These are phyloP conservation scores for Heliconius hewitsoni DNA, from an alignment of 1,140 invertebrate genomes.

Conservation along the genomic window DNA sequence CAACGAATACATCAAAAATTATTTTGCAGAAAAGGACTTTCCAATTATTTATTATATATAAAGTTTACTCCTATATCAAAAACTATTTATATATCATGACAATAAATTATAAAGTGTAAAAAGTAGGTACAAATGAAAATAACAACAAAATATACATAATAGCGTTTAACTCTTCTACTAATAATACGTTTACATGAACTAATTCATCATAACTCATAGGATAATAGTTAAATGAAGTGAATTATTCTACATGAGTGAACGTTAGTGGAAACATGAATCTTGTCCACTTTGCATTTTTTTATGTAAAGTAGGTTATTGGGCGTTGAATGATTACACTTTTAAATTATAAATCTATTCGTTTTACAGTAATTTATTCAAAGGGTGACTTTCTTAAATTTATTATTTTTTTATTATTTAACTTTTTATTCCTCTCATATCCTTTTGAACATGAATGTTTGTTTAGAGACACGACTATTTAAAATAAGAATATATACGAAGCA, in stretches of 20 bases:
- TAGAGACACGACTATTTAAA: too few species aligned
- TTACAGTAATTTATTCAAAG: too few species aligned
- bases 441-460: too few species aligned
- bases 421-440: too few species aligned
- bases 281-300: not conserved
- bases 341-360: not conserved
- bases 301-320: not conserved
- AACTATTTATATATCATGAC: too few species aligned
- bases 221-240: slow-evolving; percentile 24
- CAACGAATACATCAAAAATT: not conserved
- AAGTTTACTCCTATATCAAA: too few species aligned
- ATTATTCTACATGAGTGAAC: slow-evolving; percentile 1
- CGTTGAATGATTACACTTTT: not conserved
- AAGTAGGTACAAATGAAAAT: too few species aligned
- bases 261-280: not conserved
- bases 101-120: too few species aligned
- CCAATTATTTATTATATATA: not conserved
- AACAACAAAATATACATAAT: not conserved
- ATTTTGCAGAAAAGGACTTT: not conserved
- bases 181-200: not conserved
- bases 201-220: slow-evolving; percentile 5
- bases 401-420: too few species aligned
- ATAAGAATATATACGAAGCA: too few species aligned
- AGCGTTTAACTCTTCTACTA: not conserved
- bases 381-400: too few species aligned